A percentile compares a stretch with the other conserved stretches of the same genome.
Evolutionary conservation across 1,140 invertebrate genomes (phyloP).

Genomic region (Apis dorsata): DNA sequence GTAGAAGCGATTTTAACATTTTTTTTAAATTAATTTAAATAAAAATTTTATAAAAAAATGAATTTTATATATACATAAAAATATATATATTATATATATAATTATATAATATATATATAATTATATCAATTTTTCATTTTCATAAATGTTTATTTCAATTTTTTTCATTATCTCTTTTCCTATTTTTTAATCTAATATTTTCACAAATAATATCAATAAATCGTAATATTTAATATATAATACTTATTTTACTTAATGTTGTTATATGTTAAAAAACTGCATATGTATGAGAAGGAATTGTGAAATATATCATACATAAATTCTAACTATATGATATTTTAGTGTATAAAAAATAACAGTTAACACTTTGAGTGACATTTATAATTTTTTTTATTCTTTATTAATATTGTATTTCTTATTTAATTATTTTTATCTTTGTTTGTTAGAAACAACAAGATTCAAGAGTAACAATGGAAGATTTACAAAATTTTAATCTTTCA

Average conservation of each 20-base stretch:
- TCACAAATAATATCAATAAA: slow-evolving; percentile 15
- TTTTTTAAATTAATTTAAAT: slow-evolving; percentile 66
- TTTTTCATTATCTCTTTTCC: too few relatives aligned
- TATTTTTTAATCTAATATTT: background rate
- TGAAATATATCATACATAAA: slow-evolving; percentile 38
- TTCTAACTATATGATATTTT: background rate
- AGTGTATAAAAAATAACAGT: slow-evolving; percentile 37
- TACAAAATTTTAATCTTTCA: slow-evolving; percentile 53
- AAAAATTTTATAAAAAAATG: slow-evolving; percentile 57
- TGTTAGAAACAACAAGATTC: slow-evolving; percentile 34
- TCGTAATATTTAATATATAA: background rate
- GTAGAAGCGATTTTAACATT: slow-evolving; percentile 64
- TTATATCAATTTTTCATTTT: slow-evolving; percentile 35
- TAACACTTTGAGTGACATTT: slow-evolving; percentile 64
- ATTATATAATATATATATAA: slow-evolving; percentile 59
- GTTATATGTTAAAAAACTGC: background rate
- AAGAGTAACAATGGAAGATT: slow-evolving; percentile 21
- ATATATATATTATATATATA: slow-evolving; percentile 67
- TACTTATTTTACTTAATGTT: background rate
- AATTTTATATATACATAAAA: slow-evolving; percentile 70
- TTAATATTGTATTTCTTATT: slow-evolving; percentile 20
- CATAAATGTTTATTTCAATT: too few relatives aligned
- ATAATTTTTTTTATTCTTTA: background rate
- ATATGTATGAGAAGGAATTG: slow-evolving; percentile 16
- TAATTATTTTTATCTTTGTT: slow-evolving; percentile 46